phyloP scores from a whole-genome alignment of 2,888 invertebrate genomes.

The Cordilura impudica region DNA sequence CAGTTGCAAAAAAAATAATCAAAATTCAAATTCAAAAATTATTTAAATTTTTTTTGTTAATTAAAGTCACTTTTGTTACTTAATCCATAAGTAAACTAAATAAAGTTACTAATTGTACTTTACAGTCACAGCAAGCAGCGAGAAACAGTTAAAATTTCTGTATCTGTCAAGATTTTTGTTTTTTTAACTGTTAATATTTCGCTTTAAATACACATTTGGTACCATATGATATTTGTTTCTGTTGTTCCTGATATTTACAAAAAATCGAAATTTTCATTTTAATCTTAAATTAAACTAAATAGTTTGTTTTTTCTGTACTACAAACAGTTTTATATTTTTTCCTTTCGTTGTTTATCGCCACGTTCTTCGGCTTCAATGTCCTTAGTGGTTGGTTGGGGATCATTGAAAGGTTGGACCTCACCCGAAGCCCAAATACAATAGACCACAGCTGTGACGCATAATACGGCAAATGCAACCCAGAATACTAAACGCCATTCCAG shows the following conservation, averaged over 20 bases:
- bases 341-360: constrained; percentile 45
- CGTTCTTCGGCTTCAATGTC: constrained; percentile 62
- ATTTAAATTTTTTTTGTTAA: neutral
- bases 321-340: constrained; percentile 59
- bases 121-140: neutral
- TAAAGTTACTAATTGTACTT: neutral
- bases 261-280: neutral
- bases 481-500: constrained; percentile 87
- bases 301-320: neutral
- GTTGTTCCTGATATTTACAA: constrained; percentile 4
- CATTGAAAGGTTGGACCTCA: constrained; percentile 86
- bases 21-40: neutral
- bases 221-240: constrained; percentile 1
- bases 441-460: constrained; percentile 83
- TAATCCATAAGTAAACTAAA: neutral
- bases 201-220: constrained; percentile 41
- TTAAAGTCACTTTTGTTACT: constrained; percentile 13
- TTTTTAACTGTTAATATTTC: neutral
- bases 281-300: neutral
- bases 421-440: constrained; percentile 86
- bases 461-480: constrained; percentile 86
- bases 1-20: constrained; percentile 7
- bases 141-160: constrained; percentile 28
- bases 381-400: constrained; percentile 54
- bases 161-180: constrained; percentile 1